These are phyloP conservation scores for Drosophila erecta DNA, from an alignment of 1,140 invertebrate genomes.

Conservation along the genomic window DNA sequence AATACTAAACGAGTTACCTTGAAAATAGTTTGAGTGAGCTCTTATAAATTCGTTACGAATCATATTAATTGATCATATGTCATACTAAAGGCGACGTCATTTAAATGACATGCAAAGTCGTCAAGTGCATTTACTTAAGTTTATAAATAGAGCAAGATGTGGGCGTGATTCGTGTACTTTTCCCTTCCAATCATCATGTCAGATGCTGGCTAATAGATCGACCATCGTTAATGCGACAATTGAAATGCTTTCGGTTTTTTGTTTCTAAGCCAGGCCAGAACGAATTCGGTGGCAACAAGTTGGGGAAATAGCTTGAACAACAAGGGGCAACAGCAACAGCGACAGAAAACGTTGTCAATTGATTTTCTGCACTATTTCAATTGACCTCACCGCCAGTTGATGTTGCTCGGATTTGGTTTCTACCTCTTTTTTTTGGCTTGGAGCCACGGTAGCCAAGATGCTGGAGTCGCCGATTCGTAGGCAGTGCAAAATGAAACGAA, in stretches of 20 bases:
- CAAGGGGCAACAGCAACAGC: constrained; percentile 20
- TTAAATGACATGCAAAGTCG: constrained; percentile 28
- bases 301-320: constrained; percentile 34
- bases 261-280: constrained; percentile 38
- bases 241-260: constrained; percentile 67
- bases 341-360: constrained; percentile 77
- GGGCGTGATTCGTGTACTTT: constrained; percentile 20
- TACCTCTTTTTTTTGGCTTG: constrained; percentile 16
- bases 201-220: constrained; percentile 61
- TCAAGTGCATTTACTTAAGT: constrained; percentile 28
- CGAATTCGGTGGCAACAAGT: constrained; percentile 64
- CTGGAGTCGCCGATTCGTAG: constrained; percentile 45
- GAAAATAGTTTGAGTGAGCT: background rate
- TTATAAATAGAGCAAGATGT: constrained; percentile 6
- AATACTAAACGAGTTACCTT: background rate
- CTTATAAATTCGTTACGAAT: background rate
- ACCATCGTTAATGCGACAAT: constrained; percentile 71
- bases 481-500: constrained; percentile 81
- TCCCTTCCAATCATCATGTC: constrained; percentile 35
- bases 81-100: background rate
- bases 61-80: background rate
- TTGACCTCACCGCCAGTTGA: constrained; percentile 66
- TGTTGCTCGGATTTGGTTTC: constrained; percentile 19
- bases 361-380: constrained; percentile 83
- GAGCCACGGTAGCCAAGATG: constrained; percentile 61